These are phyloP conservation scores for Macrostomum lignano DNA, from an alignment of 1,140 invertebrate species.

Conservation along the genomic window DNA sequence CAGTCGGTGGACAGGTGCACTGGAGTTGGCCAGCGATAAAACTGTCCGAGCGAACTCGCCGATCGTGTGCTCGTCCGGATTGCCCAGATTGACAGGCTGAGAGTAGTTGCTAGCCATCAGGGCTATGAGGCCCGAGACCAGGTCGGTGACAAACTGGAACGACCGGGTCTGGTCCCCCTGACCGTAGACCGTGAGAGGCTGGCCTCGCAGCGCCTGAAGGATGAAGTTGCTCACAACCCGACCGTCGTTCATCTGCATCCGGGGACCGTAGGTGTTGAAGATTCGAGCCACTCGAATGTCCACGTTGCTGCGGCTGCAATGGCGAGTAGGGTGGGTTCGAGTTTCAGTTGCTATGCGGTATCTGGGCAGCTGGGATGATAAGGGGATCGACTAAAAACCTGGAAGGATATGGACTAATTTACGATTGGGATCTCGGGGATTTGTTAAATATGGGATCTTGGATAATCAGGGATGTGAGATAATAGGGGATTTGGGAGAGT, in stretches of 20 bases:
- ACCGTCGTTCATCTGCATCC: conserved; percentile 97
- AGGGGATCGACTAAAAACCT: too few relatives aligned
- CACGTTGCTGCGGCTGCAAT: conserved; percentile 69
- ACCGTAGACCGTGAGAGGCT: conserved; percentile 81
- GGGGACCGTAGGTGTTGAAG: conserved; percentile 95
- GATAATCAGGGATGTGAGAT: too few relatives aligned
- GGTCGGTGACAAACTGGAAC: conserved; percentile 87
- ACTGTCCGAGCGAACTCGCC: conserved; percentile 78
- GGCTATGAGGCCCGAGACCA: conserved; percentile 67
- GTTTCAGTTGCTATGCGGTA: too few relatives aligned
- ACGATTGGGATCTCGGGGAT: too few relatives aligned
- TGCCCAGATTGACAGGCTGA: conserved; percentile 75
- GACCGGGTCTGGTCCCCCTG: conserved; percentile 79
- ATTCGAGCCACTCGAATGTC: conserved; percentile 78
- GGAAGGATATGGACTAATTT: too few relatives aligned
- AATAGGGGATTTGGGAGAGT: too few relatives aligned
- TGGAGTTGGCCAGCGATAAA: too few relatives aligned
- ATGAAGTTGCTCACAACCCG: conserved; percentile 96
- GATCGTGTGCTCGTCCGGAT: conserved; percentile 87
- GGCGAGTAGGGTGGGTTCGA: too few relatives aligned
- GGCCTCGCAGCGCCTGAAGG: conserved; percentile 67
- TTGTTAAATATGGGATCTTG: too few relatives aligned
- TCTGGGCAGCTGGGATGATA: too few relatives aligned
- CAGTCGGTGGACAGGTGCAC: too few relatives aligned
- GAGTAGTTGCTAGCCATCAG: conserved; percentile 81